Base-by-base conservation (phyloP, 2,797 vertebrate genomes). In the Enteromius anoplus region DNA sequence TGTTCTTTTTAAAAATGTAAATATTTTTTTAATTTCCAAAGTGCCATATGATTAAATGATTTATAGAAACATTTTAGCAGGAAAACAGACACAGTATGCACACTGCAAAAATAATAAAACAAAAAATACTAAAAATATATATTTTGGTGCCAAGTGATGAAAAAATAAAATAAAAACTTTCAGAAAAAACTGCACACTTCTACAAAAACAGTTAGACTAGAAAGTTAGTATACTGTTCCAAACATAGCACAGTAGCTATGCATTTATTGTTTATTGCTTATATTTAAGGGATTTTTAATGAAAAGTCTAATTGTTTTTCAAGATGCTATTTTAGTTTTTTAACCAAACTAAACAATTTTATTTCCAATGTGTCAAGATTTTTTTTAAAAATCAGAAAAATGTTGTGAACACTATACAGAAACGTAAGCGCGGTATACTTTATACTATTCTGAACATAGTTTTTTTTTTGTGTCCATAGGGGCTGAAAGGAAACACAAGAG, bases 391-490 rank as follows among this genome's bases (percentile, higher is more conserved):
- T 37, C 37, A 40, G 9, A 42, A 10, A 42, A 42, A 11, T 10
- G 0, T 42, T 42, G 40, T 9, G 40, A 10, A 10, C 40, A 42
- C 40, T 42, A 42, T 10, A 42, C 40, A 42, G 40, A 42, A 42
- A 42, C 11, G 0, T 19, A 53, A 2, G 17, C 64, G 5, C 32
- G 53, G 14, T 26, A 55, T 53, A 23, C 55, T 32, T 7, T 34
- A 51, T 73, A 10, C 45, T 34, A 10, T n/a, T 55, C 40, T 0
- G 9, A 19, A 32, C 53, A 62, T n/a, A 11, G 19, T 71, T 47
- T 68, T 60, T 5, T 81, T 47, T 77, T 5, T 3, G 2, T 23
- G 55, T 81, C 79, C 69, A 51, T 32, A 72, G 55, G 26, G 68
- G 26, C 26, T 1, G 2, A 72, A 40, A 49, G 55, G 55, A 81